Percentiles rank a stretch among this genome's conserved stretches.
Evolutionary conservation across 2,113 vertebrate species (phyloP).

Genomic region (Microcebus lehilahytsara): DNA sequence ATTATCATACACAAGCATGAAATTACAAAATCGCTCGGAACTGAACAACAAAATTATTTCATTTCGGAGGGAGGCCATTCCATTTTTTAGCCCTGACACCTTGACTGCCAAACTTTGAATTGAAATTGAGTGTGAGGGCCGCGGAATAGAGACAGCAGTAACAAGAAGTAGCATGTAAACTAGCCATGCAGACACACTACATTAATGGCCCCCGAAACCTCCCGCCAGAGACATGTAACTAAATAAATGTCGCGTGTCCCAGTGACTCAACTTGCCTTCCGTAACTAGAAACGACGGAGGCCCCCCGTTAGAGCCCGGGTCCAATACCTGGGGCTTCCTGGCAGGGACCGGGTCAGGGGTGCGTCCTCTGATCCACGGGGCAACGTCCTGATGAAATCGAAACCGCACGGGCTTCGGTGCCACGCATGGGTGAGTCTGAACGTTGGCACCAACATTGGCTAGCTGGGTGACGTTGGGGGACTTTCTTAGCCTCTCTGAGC

Average conservation of each 20-base stretch:
- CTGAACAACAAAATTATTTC: slow-evolving; percentile 99
- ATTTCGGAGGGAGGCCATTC: slow-evolving; percentile 92
- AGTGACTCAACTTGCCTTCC: slow-evolving; percentile 78
- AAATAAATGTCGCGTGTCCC: slow-evolving; percentile 86
- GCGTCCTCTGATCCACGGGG: background rate
- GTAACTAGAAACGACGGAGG: slow-evolving; percentile 70
- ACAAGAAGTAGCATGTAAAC: slow-evolving; percentile 86
- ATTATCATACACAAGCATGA: slow-evolving; percentile 99
- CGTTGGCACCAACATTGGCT: too few species aligned
- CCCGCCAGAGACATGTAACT: slow-evolving; percentile 83
- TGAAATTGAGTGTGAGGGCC: slow-evolving; percentile 88
- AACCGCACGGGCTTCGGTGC: background rate
- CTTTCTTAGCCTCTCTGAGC: slow-evolving; percentile 15
- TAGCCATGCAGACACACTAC: slow-evolving; percentile 86
- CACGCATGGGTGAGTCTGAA: background rate
- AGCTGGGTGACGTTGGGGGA: background rate
- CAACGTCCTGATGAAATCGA: background rate
- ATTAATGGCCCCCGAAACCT: slow-evolving; percentile 82
- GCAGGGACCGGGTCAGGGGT: background rate
- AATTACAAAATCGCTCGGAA: slow-evolving; percentile 99
- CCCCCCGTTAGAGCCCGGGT: background rate
- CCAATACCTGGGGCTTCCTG: background rate
- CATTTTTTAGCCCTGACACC: slow-evolving; percentile 94
- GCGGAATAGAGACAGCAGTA: slow-evolving; percentile 86
- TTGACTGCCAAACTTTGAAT: slow-evolving; percentile 90